Percentiles rank a stretch among this genome's conserved stretches.
These are phyloP conservation scores for Aurelia sp. DNA, from an alignment of 30 jellyfish, hydroid and myxozoan genomes.

Conservation along the genomic window DNA sequence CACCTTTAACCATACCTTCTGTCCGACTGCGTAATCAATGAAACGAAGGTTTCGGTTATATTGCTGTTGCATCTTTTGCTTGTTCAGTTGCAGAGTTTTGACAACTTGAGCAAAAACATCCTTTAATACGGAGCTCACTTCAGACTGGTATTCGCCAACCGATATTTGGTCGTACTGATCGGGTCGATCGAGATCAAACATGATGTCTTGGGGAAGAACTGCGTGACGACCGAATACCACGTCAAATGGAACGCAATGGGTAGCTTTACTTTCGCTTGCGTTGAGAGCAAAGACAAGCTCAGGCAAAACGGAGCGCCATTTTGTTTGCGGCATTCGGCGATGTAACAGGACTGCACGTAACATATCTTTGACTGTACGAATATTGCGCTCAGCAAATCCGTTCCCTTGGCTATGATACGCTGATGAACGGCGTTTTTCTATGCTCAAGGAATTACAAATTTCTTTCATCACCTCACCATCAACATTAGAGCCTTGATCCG, in stretches of 20 bases:
- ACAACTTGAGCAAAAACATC: conserved; percentile 16
- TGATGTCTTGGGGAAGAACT: background rate
- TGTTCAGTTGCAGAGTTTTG: conserved; percentile 1
- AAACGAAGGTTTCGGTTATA: conserved; percentile 33
- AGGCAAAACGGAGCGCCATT: too few relatives aligned
- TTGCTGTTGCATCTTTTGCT: conserved; percentile 1
- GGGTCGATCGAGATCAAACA: background rate
- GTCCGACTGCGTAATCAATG: background rate
- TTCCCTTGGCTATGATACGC: too few relatives aligned
- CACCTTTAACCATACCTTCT: background rate
- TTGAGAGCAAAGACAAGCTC: too few relatives aligned
- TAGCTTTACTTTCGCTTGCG: too few relatives aligned
- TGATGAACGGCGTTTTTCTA: conserved; percentile 30
- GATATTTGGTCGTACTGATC: background rate
- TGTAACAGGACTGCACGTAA: too few relatives aligned
- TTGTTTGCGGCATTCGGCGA: too few relatives aligned
- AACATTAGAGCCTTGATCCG: conserved; percentile 55
- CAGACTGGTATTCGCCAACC: conserved; percentile 4
- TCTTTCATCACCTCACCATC: conserved; percentile 22
- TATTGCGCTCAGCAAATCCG: conserved; percentile 26
- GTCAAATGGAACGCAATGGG: too few relatives aligned
- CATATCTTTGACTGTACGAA: conserved; percentile 16
- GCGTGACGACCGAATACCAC: too few relatives aligned
- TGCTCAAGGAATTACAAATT: conserved; percentile 9
- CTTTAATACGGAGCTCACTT: background rate